Evolutionary conservation across 1,140 invertebrate genomes (phyloP).

Genomic region (Drosophila tani): DNA sequence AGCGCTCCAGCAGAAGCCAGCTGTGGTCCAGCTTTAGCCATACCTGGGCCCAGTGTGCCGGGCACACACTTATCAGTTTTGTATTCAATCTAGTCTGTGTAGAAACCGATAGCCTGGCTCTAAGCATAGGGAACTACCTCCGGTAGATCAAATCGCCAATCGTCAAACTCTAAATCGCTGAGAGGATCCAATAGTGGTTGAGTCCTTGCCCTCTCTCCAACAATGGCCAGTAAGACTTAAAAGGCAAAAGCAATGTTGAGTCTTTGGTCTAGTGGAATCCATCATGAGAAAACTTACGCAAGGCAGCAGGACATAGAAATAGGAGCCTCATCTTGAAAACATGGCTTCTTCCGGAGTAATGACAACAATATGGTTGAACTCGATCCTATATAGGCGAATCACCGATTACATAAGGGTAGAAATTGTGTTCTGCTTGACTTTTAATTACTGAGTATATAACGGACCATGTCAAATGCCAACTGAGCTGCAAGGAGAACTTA

Average conservation of each 20-base stretch:
- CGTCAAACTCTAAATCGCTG: no score
- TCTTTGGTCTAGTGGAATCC: background rate
- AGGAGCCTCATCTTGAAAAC: no score
- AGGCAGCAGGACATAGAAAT: background rate
- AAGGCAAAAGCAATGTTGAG: background rate
- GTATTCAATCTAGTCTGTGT: no score
- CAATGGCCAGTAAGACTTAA: background rate
- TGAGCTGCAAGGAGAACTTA: background rate
- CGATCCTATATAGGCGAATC: constrained; percentile 4
- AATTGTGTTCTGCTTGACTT: constrained; percentile 25
- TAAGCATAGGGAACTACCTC: no score
- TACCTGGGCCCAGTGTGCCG: no score
- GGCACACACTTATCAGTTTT: no score
- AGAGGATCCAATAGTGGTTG: no score
- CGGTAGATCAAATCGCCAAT: no score
- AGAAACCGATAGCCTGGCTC: no score
- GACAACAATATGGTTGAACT: background rate
- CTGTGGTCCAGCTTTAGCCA: background rate
- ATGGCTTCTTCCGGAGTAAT: no score
- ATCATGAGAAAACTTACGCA: constrained; percentile 6
- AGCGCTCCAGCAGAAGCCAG: background rate
- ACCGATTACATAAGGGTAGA: background rate
- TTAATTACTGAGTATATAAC: background rate
- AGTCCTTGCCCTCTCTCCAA: no score
- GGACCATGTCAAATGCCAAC: background rate